These are phyloP conservation scores for Hippocampus zosterae DNA, from an alignment of 2,113 vertebrate species.

Conservation along the genomic window DNA sequence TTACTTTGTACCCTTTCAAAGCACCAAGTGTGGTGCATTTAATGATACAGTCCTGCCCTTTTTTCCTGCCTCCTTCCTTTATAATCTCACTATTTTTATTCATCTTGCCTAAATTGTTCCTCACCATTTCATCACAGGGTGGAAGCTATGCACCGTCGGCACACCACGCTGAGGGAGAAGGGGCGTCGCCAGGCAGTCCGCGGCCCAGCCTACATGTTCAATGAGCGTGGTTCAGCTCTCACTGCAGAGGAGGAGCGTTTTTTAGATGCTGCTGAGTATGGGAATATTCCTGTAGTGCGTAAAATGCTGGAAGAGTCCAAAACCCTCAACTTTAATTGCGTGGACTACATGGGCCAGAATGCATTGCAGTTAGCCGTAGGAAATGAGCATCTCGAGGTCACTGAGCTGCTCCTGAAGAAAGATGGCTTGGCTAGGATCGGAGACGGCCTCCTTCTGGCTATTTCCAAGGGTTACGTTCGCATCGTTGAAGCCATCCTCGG, in stretches of 20 bases:
- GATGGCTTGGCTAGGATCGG: constrained; percentile 89
- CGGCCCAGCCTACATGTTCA: constrained; percentile 97
- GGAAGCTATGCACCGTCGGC: constrained; percentile 87
- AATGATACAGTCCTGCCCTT: background rate
- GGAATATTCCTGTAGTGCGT: constrained; percentile 93
- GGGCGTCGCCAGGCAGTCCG: constrained; percentile 92
- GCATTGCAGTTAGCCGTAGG: constrained; percentile 90
- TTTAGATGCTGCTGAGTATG: constrained; percentile 91
- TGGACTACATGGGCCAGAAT: constrained; percentile 98
- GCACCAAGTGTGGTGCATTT: background rate
- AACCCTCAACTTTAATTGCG: constrained; percentile 93
- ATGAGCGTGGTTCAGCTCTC: constrained; percentile 88
- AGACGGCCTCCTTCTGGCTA: constrained; percentile 87
- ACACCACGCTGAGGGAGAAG: constrained; percentile 91
- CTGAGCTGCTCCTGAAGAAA: constrained; percentile 90
- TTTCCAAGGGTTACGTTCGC: constrained; percentile 94
- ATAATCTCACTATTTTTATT: background rate
- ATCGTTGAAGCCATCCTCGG: constrained; percentile 94
- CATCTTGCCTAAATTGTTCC: background rate
- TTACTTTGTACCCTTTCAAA: constrained; percentile 6
- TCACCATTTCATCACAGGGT: constrained; percentile 43
- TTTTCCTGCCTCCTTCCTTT: constrained; percentile 8
- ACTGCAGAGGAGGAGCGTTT: constrained; percentile 91
- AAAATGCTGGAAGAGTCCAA: constrained; percentile 97
- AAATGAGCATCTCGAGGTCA: constrained; percentile 94